Conservation (phyloP, 2,797 vertebrate genomes). For the Lacerta viridis region DNA sequence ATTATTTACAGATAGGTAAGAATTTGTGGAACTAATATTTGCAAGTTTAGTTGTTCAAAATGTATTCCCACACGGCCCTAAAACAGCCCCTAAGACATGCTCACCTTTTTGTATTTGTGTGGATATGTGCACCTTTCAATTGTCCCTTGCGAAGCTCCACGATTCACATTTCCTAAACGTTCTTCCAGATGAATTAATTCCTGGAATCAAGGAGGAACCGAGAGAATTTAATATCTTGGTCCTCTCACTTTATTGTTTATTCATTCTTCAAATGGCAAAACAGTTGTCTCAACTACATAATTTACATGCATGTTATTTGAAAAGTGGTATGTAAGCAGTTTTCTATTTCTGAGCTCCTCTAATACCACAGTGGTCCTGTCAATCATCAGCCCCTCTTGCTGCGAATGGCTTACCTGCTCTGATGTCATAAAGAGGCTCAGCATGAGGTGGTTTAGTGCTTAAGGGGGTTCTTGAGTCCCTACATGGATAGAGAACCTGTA, state of each 20-base stretch:
- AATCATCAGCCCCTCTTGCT: neutral
- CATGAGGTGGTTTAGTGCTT: neutral
- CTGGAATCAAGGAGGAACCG: conserved; percentile 79
- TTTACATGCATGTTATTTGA: conserved; percentile 12
- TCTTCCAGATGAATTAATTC: conserved; percentile 99
- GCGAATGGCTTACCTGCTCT: neutral
- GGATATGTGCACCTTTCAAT: conserved; percentile 99
- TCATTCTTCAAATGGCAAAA: neutral
- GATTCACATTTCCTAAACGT: conserved; percentile 96
- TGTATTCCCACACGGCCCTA: no score
- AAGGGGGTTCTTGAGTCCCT: neutral
- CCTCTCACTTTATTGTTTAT: conserved; percentile 23
- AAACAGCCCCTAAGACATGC: conserved; percentile 45
- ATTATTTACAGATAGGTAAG: neutral
- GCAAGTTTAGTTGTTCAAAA: neutral
- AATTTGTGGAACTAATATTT: neutral
- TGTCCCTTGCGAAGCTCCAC: conserved; percentile 99
- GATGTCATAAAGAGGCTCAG: neutral
- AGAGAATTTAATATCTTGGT: conserved; percentile 38
- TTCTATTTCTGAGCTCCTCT: neutral
- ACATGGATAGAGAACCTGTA: neutral
- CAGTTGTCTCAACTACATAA: conserved; percentile 24
- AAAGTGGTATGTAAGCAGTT: conserved; percentile 9
- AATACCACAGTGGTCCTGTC: neutral
- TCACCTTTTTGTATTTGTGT: conserved; percentile 99